These are phyloP conservation scores for Pachypanchax playfairii DNA, from an alignment of 2,113 vertebrate species.

Conservation along the genomic window DNA sequence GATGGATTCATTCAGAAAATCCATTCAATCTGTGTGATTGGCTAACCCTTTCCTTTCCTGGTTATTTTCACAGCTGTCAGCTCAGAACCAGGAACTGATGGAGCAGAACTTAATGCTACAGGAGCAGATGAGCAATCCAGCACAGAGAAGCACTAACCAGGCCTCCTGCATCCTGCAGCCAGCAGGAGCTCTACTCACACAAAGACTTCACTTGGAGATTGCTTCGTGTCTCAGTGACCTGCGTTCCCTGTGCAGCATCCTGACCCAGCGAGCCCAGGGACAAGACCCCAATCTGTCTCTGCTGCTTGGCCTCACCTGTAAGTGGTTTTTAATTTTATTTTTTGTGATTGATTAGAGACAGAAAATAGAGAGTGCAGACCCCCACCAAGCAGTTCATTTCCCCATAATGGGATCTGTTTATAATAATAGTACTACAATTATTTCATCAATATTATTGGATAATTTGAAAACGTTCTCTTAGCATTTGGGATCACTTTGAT, in stretches of 20 bases:
- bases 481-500: no score
- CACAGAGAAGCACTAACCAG: conserved; percentile 57
- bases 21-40: no score
- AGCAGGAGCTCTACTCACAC: conserved; percentile 70
- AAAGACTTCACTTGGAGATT: conserved; percentile 85
- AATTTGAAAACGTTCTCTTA: no score
- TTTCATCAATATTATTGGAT: no score
- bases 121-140: conserved; percentile 84
- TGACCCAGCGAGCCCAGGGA: conserved; percentile 92
- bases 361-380: no score
- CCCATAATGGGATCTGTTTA: no score
- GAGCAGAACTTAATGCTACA: conserved; percentile 93
- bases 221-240: conserved; percentile 88
- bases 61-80: conserved; percentile 82
- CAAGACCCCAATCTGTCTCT: conserved; percentile 95
- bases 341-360: not conserved
- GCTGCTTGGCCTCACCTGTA: conserved; percentile 92
- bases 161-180: conserved; percentile 68
- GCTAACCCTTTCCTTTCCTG: not conserved
- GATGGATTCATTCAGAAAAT: conserved; percentile 1
- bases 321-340: conserved; percentile 55
- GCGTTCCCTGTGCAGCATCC: conserved; percentile 91
- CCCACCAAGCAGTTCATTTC: no score
- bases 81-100: conserved; percentile 95
- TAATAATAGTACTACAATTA: no score